phyloP scores from a whole-genome alignment of 2,888 invertebrate species.

The Amphipyra berbera region DNA sequence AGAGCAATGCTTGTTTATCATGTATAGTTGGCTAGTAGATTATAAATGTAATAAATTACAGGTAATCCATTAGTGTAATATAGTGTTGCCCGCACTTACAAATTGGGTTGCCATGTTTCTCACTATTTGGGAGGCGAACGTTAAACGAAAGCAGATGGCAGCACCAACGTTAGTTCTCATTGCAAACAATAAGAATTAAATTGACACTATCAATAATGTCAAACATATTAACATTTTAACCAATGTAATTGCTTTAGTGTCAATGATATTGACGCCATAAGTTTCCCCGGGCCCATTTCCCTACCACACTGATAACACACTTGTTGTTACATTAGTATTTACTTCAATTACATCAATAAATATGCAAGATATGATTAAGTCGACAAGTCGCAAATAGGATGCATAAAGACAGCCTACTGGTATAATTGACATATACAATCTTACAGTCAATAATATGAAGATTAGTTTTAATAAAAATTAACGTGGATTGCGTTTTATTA shows the following conservation, averaged over 20 bases:
- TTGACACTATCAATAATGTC: too few relatives aligned
- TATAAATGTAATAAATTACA: background rate
- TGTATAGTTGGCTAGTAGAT: background rate
- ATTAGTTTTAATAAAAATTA: slow-evolving; percentile 15
- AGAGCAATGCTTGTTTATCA: background rate
- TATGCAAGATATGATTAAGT: slow-evolving; percentile 2
- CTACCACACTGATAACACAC: too few relatives aligned
- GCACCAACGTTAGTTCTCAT: too few relatives aligned
- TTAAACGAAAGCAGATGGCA: too few relatives aligned
- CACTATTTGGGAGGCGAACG: too few relatives aligned
- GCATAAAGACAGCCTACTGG: slow-evolving; percentile 23
- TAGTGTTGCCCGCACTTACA: too few relatives aligned
- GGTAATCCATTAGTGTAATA: background rate
- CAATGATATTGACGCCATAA: too few relatives aligned
- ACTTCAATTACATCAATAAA: background rate
- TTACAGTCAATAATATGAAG: slow-evolving; percentile 12
- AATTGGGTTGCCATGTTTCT: too few relatives aligned
- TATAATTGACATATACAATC: slow-evolving; percentile 41
- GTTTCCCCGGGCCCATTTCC: too few relatives aligned
- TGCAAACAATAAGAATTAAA: too few relatives aligned
- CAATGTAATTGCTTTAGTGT: too few relatives aligned
- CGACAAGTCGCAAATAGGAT: background rate
- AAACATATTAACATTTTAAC: too few relatives aligned
- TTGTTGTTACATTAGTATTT: background rate
- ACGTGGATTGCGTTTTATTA: background rate